Evolutionary conservation across 2,113 vertebrate genomes (phyloP), one percentile per base, ranked within the genome.

Genomic region (Pterophyllum scalare): DNA sequence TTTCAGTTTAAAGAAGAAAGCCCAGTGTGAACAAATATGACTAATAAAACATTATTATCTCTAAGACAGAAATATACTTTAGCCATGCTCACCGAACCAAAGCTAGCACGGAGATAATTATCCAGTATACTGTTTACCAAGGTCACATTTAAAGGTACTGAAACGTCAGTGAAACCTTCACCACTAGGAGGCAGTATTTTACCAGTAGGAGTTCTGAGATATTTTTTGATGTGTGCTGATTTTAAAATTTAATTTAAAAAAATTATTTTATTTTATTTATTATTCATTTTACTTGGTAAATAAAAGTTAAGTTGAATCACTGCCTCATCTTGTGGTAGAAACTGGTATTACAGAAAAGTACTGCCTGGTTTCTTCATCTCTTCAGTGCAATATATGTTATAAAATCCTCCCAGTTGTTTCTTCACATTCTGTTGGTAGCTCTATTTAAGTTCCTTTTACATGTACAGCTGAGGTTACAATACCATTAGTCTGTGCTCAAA

Each of bases 1-100:
- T 70, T 70, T 70, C 65, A 70, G 65, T 52, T 70, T 49, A 14
- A 49, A 49, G 24, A 70, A 31, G 40, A 28, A 70, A 70, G 65
- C 15, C 24, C 64, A 49, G 43, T 70, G 24, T 31, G 65, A 49
- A 28, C 10, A 70, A 49, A 52, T 2, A 24, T 12, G 4, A 24
- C 3, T 3, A 70, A 70, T 31, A 70, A 70, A 70, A 52, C 24
- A 20, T 70, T 70, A 28, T 20, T 28, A 17, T 52, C 17, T 52
- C 43, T 49, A 70, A 70, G 24, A 70, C 49, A 70, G 65, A 49
- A 52, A 52, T 12, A 40, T 12, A 40, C 40, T 3, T 70, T 70
- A 70, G 43, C 17, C 24, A 13, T 52, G 24, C 20, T 70, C 24
- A 70, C 43, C 15, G 28, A 70, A 1, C 43, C 65, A 70, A 52